Evolutionary conservation across 2,888 invertebrate species (phyloP).

Genomic region (Hirtodrosophila trivittata): DNA sequence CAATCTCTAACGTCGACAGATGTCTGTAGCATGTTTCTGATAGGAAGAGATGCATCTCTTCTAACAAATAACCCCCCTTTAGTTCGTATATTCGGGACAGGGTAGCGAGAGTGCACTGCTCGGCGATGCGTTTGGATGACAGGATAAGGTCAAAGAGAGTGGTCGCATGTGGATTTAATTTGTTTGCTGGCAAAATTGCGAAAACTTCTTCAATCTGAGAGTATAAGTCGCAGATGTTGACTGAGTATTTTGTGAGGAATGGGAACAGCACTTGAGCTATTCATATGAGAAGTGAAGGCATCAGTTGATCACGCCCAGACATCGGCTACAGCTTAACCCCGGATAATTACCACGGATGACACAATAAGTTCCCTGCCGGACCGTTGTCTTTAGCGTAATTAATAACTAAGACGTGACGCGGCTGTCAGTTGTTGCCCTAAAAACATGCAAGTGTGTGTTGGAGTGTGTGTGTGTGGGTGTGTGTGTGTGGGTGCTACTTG

Average conservation of each 20-base stretch:
- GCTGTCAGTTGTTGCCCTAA: constrained; percentile 4
- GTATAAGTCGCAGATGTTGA: constrained; percentile 52
- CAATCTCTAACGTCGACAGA: no score
- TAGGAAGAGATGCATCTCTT: no score
- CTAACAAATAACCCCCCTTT: no score
- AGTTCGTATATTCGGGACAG: no score
- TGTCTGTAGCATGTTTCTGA: no score
- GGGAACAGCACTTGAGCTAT: no score
- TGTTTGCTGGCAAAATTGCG: constrained; percentile 56
- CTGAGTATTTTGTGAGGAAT: no score
- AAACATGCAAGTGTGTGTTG: constrained; percentile 10
- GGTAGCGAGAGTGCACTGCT: no score
- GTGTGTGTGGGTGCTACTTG: constrained; percentile 17
- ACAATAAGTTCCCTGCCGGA: constrained; percentile 58
- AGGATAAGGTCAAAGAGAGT: constrained; percentile 28
- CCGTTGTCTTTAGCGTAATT: constrained; percentile 57
- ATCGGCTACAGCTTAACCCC: constrained; percentile 44
- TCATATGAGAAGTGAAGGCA: no score
- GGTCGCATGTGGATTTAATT: constrained; percentile 55
- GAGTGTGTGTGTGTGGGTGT: constrained; percentile 1
- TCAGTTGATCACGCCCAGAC: constrained; percentile 13
- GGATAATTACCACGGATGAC: constrained; percentile 65
- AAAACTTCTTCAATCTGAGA: constrained; percentile 48
- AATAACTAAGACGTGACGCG: constrained; percentile 58
- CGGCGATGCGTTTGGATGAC: background rate